Evolutionary conservation across 1,140 invertebrate genomes (phyloP), one percentile per base, ranked within the genome.

Genomic region (Saccostrea glomerata): DNA sequence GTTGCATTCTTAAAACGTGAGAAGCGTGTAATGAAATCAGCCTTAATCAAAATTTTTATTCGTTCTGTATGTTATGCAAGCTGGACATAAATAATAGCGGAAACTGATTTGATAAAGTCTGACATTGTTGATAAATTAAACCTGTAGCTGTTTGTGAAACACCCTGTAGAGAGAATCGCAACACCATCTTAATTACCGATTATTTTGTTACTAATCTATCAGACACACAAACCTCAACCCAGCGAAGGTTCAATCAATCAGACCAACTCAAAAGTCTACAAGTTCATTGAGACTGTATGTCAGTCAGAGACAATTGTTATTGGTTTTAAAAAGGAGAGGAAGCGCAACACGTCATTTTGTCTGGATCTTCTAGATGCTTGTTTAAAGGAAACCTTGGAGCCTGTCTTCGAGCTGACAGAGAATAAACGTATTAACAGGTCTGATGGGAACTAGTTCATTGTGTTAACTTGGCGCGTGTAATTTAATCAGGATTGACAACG

Each of bases 121-220:
- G 70, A 77, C 70, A 77, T 77, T 77, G 70, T 77, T 77, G 70
- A 77, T 77, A 77, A 77, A 77, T 77, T 77, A 77, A 77, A 77
- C 25, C 70, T 25, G 70, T 77, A 15, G 70, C 70, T 77, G 70
- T 77, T 77, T 77, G 70, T 77, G 70, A 40, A 77, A 77, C 70
- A 77, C 23, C 70, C 70, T 77, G 25, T 36, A 25, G 23, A 77
- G 70, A 77, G 70, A 30, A 15, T 23, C 23, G 70, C 25, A 77
- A 77, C 70, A 77, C 13, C 70, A 25, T 11, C 70, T 77, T 77
- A 77, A 77, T 77, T 77, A 77, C 70, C 70, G 25, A 77, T 77
- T 30, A 77, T 77, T 77, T 15, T 77, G 70, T 17, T 77, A 30
- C 30, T 73, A 23, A 73, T 25, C 25, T 73, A 25, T 73, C 70